Evolutionary conservation across 1,140 invertebrate species (phyloP).

Genomic region (Aphis gossypii): DNA sequence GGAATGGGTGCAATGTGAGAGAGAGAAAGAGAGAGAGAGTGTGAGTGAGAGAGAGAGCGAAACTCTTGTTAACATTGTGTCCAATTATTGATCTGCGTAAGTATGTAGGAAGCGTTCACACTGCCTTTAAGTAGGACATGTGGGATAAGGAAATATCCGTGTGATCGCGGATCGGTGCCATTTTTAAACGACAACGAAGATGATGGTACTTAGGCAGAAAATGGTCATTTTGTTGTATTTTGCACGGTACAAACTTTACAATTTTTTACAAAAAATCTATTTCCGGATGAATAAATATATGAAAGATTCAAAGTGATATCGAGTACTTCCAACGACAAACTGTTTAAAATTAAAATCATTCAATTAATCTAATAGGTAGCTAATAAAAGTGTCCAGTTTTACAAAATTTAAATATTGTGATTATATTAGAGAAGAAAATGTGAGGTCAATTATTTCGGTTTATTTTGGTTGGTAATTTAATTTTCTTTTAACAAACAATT

Average conservation of each 20-base stretch:
- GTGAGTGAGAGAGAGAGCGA: neutral
- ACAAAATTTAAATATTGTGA: neutral
- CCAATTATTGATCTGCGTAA: conserved; percentile 58
- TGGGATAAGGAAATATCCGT: conserved; percentile 49
- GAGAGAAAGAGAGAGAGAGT: neutral
- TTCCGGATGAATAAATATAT: neutral
- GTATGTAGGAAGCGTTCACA: conserved; percentile 58
- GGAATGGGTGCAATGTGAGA: neutral
- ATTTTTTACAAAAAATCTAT: neutral
- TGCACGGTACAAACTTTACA: too few species aligned
- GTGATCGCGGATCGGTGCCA: neutral
- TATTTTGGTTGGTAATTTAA: neutral
- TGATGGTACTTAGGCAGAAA: neutral
- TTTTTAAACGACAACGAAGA: neutral
- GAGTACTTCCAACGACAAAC: neutral
- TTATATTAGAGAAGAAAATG: neutral
- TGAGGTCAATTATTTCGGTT: neutral
- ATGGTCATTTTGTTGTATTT: neutral
- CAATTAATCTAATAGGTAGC: too few species aligned
- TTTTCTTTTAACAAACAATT: neutral
- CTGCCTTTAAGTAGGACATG: conserved; percentile 57
- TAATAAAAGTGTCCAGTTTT: neutral
- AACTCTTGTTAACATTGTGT: conserved; percentile 58
- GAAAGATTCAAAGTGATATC: neutral
- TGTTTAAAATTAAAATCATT: neutral